Base-by-base conservation (phyloP, 2,797 vertebrate genomes). In the Coregonus suidteri region DNA sequence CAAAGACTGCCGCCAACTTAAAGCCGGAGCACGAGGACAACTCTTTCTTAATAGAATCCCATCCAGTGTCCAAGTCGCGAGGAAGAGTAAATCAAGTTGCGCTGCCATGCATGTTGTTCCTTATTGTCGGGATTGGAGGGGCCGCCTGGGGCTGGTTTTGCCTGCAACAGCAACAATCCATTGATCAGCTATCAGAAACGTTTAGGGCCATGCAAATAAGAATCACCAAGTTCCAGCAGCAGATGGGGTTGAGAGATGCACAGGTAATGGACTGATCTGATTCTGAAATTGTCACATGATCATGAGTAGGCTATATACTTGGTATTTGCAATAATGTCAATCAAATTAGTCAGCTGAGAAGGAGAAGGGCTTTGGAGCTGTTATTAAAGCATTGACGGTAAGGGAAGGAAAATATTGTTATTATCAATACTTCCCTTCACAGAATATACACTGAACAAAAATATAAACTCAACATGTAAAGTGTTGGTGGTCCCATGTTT, bases 141-240 rank as follows among this genome's bases (percentile, higher is more conserved):
- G 84, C 77, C 20, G 52, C 77, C 3, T 69, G 79, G 13, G 72
- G 79, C 64, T 89, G 88, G 83, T 79, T 85, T 70, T 77, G 77
- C 67, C 69, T 62, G 41, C 87, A 89, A 54, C 88, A 88, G 20
- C 88, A 87, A 13, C 78, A 81, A 59, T 83, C 77, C 34, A 81
- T 89, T 37, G 81, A 81, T 16, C 82, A 73, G 30, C 73, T 90
- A 16, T 70, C 84, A 14, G 84, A 89, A 73, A 80, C 77, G 3
- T 75, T 85, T 68, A 70, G 62, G 16, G 79, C 75, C 20, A 65
- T 88, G 75, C 88, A 88, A 53, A 67, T 74, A 4, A 88, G 84
- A 73, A 78, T 89, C 16, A 77, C 73, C 1, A 83, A 79, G 68
- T 71, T 87, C 35, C 87, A 88, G 34, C 84, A 84, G 41, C 77